Percentiles rank a stretch among this genome's conserved stretches.
Conservation (phyloP, 92 coral and sea anemone species). For the Chrysogorgia sp. region DNA sequence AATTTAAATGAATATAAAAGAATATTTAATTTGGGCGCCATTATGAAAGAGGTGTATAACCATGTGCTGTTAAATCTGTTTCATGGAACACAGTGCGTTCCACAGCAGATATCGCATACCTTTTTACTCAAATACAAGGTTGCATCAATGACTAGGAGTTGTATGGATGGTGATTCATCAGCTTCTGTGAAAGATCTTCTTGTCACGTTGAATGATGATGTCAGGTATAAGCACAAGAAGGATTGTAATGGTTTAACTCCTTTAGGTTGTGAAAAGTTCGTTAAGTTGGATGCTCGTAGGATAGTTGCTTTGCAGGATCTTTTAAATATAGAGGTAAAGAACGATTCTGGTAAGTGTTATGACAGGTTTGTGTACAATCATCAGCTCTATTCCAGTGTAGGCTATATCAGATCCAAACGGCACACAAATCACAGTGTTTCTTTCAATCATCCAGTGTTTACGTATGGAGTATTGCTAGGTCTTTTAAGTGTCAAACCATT, state of each 20-base stretch:
- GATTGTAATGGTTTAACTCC: neutral
- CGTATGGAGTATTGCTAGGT: neutral
- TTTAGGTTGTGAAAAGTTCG: neutral
- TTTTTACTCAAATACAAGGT: neutral
- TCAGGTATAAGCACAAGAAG: neutral
- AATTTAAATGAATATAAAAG: too few species aligned
- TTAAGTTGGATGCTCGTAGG: neutral
- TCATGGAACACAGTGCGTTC: too few species aligned
- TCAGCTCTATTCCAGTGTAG: neutral
- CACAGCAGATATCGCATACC: neutral
- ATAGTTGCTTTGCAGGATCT: neutral
- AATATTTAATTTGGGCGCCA: too few species aligned
- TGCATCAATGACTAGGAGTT: neutral
- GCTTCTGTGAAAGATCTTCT: neutral
- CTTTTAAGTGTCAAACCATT: neutral
- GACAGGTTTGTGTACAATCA: neutral
- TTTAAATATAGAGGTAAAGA: neutral
- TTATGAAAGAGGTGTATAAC: neutral
- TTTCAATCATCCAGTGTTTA: neutral
- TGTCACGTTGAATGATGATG: neutral
- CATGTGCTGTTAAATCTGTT: neutral
- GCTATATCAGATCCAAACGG: neutral
- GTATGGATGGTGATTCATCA: neutral
- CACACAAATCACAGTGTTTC: neutral
- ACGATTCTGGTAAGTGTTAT: neutral